phyloP scores from a whole-genome alignment of 2,797 vertebrate species.

The Paratrypauchen microcephalus region DNA sequence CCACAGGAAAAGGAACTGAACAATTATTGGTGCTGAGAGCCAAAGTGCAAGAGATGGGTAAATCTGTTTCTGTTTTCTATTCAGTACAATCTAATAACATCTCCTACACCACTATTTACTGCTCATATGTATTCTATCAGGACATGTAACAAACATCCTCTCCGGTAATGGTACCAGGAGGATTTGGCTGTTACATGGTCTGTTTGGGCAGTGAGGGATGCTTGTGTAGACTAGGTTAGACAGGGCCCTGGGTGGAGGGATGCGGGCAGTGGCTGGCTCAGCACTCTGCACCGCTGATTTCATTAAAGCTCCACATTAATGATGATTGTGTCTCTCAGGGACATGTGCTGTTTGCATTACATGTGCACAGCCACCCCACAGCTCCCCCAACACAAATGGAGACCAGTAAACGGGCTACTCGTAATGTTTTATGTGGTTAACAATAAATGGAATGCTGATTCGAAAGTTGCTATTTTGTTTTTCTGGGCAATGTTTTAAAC shows the following conservation, averaged over 20 bases:
- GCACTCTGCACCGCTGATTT: slow-evolving; percentile 61
- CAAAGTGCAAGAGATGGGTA: not conserved
- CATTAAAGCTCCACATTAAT: slow-evolving; percentile 66
- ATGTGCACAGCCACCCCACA: slow-evolving; percentile 53
- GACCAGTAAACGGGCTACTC: slow-evolving; percentile 33
- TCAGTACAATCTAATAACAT: not conserved
- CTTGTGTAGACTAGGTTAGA: slow-evolving; percentile 42
- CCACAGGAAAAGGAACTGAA: not conserved
- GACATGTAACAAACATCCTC: slow-evolving; percentile 5
- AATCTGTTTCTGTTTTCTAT: slow-evolving; percentile 1
- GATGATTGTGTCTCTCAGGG: slow-evolving; percentile 58
- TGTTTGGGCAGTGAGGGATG: slow-evolving; percentile 48
- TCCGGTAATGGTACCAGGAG: slow-evolving; percentile 16
- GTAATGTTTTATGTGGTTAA: slow-evolving; percentile 46
- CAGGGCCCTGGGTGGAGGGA: slow-evolving; percentile 47
- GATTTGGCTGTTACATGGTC: slow-evolving; percentile 26
- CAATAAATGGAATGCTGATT: slow-evolving; percentile 34
- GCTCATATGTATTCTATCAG: slow-evolving; percentile 18
- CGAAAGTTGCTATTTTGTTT: slow-evolving; percentile 17
- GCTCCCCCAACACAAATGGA: slow-evolving; percentile 42
- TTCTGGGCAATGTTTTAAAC: not conserved
- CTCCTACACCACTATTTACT: not conserved
- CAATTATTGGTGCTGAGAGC: slow-evolving; percentile 2
- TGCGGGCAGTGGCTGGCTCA: slow-evolving; percentile 53
- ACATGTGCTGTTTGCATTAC: slow-evolving; percentile 60